A percentile compares a stretch with the other conserved stretches of the same genome.
These are phyloP conservation scores for Clarias fuscus DNA, from an alignment of 2,797 vertebrate species.

Conservation along the genomic window DNA sequence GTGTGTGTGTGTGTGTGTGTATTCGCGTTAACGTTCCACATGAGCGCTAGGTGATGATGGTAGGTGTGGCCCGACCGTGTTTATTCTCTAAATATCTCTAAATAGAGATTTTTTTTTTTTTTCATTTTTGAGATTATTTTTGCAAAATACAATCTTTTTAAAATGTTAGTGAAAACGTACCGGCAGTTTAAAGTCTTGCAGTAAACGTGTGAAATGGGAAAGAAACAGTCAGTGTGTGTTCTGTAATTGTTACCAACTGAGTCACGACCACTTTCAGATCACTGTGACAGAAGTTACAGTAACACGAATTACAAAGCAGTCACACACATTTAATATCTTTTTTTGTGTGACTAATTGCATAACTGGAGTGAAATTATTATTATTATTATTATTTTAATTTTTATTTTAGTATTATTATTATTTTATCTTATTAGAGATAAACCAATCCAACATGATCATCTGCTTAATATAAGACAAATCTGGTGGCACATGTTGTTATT, in stretches of 20 bases:
- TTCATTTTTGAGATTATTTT: background rate
- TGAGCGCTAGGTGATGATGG: background rate
- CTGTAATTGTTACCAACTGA: constrained; percentile 23
- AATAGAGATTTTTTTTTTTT: background rate
- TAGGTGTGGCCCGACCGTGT: constrained; percentile 22
- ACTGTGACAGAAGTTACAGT: background rate
- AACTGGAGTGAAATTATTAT: constrained; percentile 12
- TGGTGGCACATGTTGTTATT: background rate
- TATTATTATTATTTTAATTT: background rate
- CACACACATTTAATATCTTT: background rate
- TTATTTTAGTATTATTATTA: background rate
- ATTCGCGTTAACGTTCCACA: background rate
- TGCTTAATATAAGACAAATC: background rate
- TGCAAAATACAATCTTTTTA: background rate
- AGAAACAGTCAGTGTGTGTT: background rate
- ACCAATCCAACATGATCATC: background rate
- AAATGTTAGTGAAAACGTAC: background rate
- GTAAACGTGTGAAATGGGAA: background rate
- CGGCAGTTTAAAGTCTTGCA: background rate
- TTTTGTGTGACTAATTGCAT: constrained; percentile 12
- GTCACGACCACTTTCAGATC: constrained; percentile 2
- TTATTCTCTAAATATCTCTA: constrained; percentile 21
- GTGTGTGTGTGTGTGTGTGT: background rate
- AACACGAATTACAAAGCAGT: background rate
- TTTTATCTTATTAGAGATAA: background rate